Conservation (phyloP, 2,113 vertebrate genomes). For the Antigone vipio region DNA sequence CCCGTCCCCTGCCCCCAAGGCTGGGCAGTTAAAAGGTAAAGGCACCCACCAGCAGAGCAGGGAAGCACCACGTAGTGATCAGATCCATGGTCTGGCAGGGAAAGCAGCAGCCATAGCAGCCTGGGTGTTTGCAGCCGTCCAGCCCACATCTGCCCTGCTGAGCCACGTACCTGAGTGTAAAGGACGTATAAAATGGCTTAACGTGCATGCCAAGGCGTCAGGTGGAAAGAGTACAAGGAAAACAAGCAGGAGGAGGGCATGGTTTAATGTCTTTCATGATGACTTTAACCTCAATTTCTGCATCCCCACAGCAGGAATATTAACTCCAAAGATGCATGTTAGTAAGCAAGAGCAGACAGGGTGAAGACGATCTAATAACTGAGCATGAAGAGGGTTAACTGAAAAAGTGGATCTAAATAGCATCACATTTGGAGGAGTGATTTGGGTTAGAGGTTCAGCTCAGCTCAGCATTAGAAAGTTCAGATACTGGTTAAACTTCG, state of each 20-base stretch:
- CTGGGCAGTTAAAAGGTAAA: not conserved
- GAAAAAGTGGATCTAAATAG: not conserved
- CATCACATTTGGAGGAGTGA: conserved; percentile 34
- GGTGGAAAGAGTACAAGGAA: not conserved
- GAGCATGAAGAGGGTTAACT: conserved; percentile 18
- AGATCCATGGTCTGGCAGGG: not conserved
- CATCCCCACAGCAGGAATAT: not conserved
- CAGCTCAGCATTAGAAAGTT: conserved; percentile 33
- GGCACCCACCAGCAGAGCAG: not conserved
- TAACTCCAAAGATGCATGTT: not conserved
- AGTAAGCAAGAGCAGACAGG: not conserved
- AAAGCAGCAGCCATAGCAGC: not conserved
- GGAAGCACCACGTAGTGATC: not conserved
- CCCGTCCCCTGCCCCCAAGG: no score
- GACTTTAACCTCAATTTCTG: not conserved
- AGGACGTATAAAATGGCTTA: not conserved
- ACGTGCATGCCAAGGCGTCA: not conserved
- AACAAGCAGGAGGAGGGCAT: not conserved
- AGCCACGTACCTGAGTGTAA: not conserved
- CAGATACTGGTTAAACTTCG: conserved; percentile 49
- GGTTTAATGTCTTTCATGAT: not conserved
- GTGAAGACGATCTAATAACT: not conserved
- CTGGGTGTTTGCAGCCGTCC: not conserved
- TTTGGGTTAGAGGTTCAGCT: conserved; percentile 48
- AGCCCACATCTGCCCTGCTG: not conserved